phyloP scores from a whole-genome alignment of 2,113 vertebrate species.

The Empidonax traillii region DNA sequence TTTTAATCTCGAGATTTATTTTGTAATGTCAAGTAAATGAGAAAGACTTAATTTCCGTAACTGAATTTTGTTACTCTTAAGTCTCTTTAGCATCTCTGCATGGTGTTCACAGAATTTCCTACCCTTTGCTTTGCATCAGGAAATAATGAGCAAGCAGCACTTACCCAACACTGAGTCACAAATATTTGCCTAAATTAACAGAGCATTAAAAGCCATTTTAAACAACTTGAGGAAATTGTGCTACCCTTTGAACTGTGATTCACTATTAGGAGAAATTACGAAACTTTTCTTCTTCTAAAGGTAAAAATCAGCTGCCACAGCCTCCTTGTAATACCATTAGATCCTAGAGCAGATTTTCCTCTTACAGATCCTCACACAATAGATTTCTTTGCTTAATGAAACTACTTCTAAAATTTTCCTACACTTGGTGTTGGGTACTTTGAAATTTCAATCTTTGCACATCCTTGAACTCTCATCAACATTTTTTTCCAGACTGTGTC shows the following conservation, averaged over 20 bases:
- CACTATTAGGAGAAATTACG: constrained; percentile 36
- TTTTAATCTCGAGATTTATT: constrained; percentile 67
- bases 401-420: constrained; percentile 51
- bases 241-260: constrained; percentile 59
- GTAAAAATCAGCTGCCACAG: neutral
- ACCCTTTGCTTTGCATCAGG: constrained; percentile 1
- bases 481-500: constrained; percentile 65
- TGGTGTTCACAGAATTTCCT: constrained; percentile 18
- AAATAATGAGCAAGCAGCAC: constrained; percentile 67
- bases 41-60: constrained; percentile 51
- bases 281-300: constrained; percentile 23
- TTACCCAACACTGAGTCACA: constrained; percentile 63
- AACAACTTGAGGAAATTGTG: constrained; percentile 62
- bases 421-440: constrained; percentile 25
- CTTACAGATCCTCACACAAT: neutral
- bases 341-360: neutral
- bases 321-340: neutral
- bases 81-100: constrained; percentile 13
- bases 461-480: constrained; percentile 75
- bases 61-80: constrained; percentile 35
- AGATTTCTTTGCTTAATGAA: constrained; percentile 37
- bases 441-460: constrained; percentile 71
- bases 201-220: constrained; percentile 64
- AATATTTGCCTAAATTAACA: constrained; percentile 74
- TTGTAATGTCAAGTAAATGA: constrained; percentile 57